Percentiles rank a stretch among this genome's conserved stretches.
These are phyloP conservation scores for Gobiocypris rarus DNA, from an alignment of 2,113 vertebrate genomes.

Conservation along the genomic window DNA sequence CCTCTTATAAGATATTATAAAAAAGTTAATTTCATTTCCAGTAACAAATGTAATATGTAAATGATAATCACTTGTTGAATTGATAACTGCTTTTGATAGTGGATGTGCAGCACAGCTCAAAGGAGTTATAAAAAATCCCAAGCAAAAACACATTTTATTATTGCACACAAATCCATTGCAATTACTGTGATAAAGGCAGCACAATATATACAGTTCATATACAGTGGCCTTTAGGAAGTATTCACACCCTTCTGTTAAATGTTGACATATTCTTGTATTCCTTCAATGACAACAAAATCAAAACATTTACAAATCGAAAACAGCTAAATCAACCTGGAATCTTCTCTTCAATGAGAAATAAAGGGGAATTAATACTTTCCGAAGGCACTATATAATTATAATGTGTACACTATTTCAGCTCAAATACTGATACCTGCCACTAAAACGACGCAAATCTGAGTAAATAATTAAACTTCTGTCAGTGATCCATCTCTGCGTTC, in stretches of 20 bases:
- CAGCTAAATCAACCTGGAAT: no score
- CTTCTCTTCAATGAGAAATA: not conserved
- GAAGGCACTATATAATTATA: constrained; percentile 42
- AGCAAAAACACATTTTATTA: constrained; percentile 66
- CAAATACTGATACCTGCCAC: constrained; percentile 60
- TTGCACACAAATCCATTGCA: constrained; percentile 78
- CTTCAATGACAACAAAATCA: not conserved
- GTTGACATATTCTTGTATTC: not conserved
- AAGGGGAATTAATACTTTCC: constrained; percentile 12
- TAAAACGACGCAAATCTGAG: constrained; percentile 65
- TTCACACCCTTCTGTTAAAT: not conserved
- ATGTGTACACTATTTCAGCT: constrained; percentile 67
- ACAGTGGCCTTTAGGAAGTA: constrained; percentile 31
- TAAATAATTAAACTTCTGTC: constrained; percentile 52
- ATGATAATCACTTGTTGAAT: no score
- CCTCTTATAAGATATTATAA: no score
- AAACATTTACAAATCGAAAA: not conserved
- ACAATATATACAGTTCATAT: constrained; percentile 77
- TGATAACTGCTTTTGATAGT: not conserved
- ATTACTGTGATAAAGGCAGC: constrained; percentile 74
- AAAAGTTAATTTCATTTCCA: no score
- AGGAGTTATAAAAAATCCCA: not conserved
- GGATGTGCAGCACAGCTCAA: not conserved
- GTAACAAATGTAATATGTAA: no score
- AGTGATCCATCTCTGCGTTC: constrained; percentile 58